Base-by-base conservation (phyloP, 1,140 invertebrate species). In the Drosophila erecta region DNA sequence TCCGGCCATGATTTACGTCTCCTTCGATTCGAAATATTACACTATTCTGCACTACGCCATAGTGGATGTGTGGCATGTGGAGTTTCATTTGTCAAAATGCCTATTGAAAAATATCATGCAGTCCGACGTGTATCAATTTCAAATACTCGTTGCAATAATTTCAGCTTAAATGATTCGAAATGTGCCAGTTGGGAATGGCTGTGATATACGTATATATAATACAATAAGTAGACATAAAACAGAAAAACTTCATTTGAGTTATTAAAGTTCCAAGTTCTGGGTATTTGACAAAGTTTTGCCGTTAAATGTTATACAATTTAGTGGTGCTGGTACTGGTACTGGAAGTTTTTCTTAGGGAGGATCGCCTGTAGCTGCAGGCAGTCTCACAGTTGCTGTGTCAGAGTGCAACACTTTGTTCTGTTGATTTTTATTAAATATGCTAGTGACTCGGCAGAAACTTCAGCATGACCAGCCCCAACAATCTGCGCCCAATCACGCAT, bases 331-430 rank as follows among this genome's bases (percentile, higher is more conserved):
- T n/a, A n/a, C n/a, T n/a, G n/a, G n/a, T 11, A 7, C 24, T 5
- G 14, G 3, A 58, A 61, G 40, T 44, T 46, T 53, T 27, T 30
- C 40, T 33, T 60, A 40, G 17, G 12, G 61, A 58, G 35, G 51
- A 37, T 59, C 50, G 37, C 43, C 53, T 80, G 70, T 79, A 44
- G 47, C 44, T 56, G 53, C 35, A 22, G 37, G 35, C 12, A 46
- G 22, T 47, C 22, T 24, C 30, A 30, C 30, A 14, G 0, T 38
- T 17, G 17, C 46, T 27, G 33, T 61, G 55, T 72, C 24, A 58
- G 71, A 61, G 47, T 75, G 83, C 78, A 86, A 86, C 83, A 87
- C 73, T 76, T 77, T 81, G 43, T 54, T 54, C 44, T 44, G 41
- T 65, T 64, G 67, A 57, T 67, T 71, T 49, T 71, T 71, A 71